Evolutionary conservation across 2,113 vertebrate genomes (phyloP).

Genomic region (human): DNA sequence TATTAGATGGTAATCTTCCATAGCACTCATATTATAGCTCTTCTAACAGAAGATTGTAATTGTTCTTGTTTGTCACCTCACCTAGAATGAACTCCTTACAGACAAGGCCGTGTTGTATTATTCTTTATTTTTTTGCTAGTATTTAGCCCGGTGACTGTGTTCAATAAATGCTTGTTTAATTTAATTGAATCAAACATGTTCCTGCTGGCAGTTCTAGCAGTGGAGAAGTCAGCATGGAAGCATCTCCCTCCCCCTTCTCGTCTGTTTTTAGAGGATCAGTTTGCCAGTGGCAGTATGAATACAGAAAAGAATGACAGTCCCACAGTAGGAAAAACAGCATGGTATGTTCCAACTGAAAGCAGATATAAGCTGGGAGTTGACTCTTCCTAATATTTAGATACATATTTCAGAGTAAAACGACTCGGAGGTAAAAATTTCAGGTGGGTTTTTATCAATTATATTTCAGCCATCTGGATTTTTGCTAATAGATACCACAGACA

Average conservation of each 20-base stretch:
- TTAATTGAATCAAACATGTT: constrained; percentile 26
- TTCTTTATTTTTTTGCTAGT: constrained; percentile 3
- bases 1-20: neutral
- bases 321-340: constrained; percentile 5
- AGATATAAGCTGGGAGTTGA: neutral
- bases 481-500: neutral
- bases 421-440: neutral
- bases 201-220: constrained; percentile 21
- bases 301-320: neutral
- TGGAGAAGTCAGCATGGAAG: constrained; percentile 11
- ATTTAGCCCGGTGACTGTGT: constrained; percentile 18
- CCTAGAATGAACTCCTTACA: neutral
- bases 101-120: neutral
- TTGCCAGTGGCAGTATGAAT: constrained; percentile 35
- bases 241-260: neutral
- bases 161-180: constrained; percentile 49
- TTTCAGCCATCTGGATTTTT: constrained; percentile 38
- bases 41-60: neutral
- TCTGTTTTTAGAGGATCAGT: neutral
- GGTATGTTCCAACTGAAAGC: neutral
- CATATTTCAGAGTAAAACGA: neutral
- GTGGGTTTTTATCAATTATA: constrained; percentile 35
- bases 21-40: neutral
- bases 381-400: neutral
- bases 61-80: neutral